Evolutionary conservation across 2,113 vertebrate genomes (phyloP), one percentile per base, ranked within the genome.

Genomic region (Leptodactylus fuscus): DNA sequence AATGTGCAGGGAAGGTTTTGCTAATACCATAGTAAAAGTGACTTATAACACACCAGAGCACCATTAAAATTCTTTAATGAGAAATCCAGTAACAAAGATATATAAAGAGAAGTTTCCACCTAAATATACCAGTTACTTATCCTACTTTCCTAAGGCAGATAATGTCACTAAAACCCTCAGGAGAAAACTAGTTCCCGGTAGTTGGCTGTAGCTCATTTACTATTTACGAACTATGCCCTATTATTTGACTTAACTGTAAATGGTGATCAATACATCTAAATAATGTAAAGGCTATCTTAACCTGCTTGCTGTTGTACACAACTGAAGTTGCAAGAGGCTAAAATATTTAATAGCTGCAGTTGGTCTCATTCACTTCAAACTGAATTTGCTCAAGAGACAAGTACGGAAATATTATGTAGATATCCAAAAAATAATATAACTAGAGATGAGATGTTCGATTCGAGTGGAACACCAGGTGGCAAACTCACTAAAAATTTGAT

Each of bases 231-330:
- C 60, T 48, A 81, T 67, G 60, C 38, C 27, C 24, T 51, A 32
- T 81, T 81, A 49, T 69, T 69, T 81, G 80, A 69, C 48, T 69
- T 67, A 81, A 81, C 62, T 81, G 80, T 69, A 81, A 81, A 70
- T 69, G 24, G 38, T 46, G 20, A 81, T 69, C 41, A 51, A 81
- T 81, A 69, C 9, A 49, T 29, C 16, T 70, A 51, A 81, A 34
- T 81, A 58, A 80, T 60, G 34, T 44, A 80, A 13, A 32, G 12
- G 6, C 53, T 62, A 27, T 8, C 32, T 80, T 80, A 80, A 58
- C 51, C 53, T 80, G 48, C 41, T 80, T 80, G 69, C 53, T 60
- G 38, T 48, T 67, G 2, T 67, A 13, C 49, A 48, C 18, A 36
- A 81, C 15, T 34, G 60, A 5, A 48, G n/a, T 69, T 20, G 78